These are phyloP conservation scores for Bradynema listronoti DNA, from an alignment of 1,140 invertebrate genomes.

Conservation along the genomic window DNA sequence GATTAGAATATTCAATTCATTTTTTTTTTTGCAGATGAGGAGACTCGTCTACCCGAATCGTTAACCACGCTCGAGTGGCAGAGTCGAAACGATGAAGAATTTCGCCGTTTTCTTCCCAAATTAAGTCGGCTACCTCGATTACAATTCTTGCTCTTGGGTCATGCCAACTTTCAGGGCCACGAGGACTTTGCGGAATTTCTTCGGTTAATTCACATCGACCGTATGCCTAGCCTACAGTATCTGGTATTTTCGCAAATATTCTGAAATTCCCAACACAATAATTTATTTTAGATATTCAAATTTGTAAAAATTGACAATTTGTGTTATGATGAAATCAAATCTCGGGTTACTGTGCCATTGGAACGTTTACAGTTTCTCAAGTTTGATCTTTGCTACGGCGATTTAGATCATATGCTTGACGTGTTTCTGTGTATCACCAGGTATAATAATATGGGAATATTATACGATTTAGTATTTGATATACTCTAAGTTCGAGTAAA, in stretches of 20 bases:
- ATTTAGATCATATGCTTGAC: slow-evolving; percentile 12
- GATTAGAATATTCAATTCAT: slow-evolving; percentile 1
- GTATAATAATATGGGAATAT: no score
- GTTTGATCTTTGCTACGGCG: slow-evolving; percentile 28
- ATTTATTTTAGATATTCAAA: slow-evolving; percentile 21
- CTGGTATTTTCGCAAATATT: slow-evolving; percentile 8
- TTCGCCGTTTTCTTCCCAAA: slow-evolving; percentile 14
- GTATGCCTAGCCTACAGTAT: slow-evolving; percentile 14
- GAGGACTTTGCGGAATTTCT: background rate
- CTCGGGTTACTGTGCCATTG: background rate
- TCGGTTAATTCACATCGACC: background rate
- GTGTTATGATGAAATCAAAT: background rate
- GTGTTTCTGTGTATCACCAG: slow-evolving; percentile 15
- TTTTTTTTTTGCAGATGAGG: slow-evolving; percentile 10
- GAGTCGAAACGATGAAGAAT: slow-evolving; percentile 16
- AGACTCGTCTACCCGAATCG: slow-evolving; percentile 9
- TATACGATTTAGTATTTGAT: background rate
- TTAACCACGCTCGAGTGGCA: slow-evolving; percentile 13
- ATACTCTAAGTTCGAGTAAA: no score
- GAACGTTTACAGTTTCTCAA: slow-evolving; percentile 4
- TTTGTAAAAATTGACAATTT: slow-evolving; percentile 23
- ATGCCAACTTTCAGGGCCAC: slow-evolving; percentile 16
- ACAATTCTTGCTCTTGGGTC: slow-evolving; percentile 13
- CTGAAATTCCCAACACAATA: background rate
- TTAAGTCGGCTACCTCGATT: slow-evolving; percentile 3